Conservation (phyloP, 2,888 invertebrate genomes). For the Latrodectus elegans region DNA sequence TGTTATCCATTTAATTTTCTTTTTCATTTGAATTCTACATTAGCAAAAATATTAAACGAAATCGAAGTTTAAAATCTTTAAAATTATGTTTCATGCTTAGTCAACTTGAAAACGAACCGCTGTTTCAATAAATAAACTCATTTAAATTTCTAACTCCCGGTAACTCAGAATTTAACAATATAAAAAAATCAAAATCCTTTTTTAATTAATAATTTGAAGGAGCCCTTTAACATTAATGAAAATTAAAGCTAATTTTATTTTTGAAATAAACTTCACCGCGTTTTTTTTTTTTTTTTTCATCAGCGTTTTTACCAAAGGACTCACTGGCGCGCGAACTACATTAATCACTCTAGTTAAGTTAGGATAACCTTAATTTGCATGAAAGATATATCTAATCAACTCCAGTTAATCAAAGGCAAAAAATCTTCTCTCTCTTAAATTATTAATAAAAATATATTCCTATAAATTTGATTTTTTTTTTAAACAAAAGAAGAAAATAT, state of each 20-base stretch:
- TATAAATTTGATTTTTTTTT: background rate
- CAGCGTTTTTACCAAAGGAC: background rate
- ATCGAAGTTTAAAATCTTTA: too few relatives aligned
- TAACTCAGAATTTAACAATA: too few relatives aligned
- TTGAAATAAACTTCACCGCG: too few relatives aligned
- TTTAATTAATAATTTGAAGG: background rate
- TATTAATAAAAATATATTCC: background rate
- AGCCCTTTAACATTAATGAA: background rate
- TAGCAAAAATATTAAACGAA: too few relatives aligned
- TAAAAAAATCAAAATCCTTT: background rate
- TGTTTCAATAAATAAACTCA: too few relatives aligned
- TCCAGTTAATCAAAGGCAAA: background rate
- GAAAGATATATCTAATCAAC: background rate
- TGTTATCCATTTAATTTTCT: too few relatives aligned
- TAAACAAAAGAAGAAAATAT: background rate
- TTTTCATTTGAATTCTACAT: too few relatives aligned
- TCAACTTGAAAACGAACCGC: too few relatives aligned
- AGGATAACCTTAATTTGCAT: background rate
- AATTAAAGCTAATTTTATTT: background rate
- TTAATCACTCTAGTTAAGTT: background rate
- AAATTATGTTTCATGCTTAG: too few relatives aligned
- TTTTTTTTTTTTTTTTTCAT: too few relatives aligned
- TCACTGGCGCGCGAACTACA: background rate
- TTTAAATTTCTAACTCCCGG: too few relatives aligned
- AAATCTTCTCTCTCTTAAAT: background rate